Evolutionary conservation across 1,140 invertebrate genomes (phyloP).

Genomic region (Pachypeltis micranthus): DNA sequence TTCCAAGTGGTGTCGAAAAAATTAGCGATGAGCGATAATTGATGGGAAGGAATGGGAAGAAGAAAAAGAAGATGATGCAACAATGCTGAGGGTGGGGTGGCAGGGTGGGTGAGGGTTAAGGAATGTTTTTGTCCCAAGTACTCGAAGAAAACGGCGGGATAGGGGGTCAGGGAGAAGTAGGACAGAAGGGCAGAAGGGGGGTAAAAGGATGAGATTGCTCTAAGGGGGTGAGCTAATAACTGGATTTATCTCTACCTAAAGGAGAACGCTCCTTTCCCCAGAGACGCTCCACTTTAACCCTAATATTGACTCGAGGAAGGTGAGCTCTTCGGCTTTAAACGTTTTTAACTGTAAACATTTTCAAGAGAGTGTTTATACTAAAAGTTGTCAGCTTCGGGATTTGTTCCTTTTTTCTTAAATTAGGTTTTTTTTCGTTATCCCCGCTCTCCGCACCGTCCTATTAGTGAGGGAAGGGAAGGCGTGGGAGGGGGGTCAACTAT

Average conservation of each 20-base stretch:
- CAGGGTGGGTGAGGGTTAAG: too few species aligned
- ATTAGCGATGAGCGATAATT: too few species aligned
- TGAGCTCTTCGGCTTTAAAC: not conserved
- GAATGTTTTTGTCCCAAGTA: too few species aligned
- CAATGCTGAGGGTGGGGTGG: too few species aligned
- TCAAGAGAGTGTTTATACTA: conserved; percentile 15
- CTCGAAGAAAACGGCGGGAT: too few species aligned
- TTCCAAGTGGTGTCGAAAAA: too few species aligned
- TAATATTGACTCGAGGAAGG: conserved; percentile 12
- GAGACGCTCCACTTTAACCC: conserved; percentile 10
- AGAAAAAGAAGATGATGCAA: too few species aligned
- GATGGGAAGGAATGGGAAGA: too few species aligned
- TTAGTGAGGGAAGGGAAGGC: not conserved
- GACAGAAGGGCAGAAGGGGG: not conserved
- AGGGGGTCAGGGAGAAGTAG: not conserved
- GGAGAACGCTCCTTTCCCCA: conserved; percentile 5
- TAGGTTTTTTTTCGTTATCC: conserved; percentile 6
- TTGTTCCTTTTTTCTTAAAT: conserved; percentile 9
- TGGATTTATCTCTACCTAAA: conserved; percentile 11
- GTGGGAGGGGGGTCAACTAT: not conserved
- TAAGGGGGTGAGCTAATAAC: conserved; percentile 16
- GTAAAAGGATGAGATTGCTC: conserved; percentile 16
- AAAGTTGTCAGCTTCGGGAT: conserved; percentile 3
- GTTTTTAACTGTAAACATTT: conserved; percentile 17
- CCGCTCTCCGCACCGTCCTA: not conserved